phyloP scores from a whole-genome alignment of 2,888 invertebrate species.

The Bruchidius siliquastri region DNA sequence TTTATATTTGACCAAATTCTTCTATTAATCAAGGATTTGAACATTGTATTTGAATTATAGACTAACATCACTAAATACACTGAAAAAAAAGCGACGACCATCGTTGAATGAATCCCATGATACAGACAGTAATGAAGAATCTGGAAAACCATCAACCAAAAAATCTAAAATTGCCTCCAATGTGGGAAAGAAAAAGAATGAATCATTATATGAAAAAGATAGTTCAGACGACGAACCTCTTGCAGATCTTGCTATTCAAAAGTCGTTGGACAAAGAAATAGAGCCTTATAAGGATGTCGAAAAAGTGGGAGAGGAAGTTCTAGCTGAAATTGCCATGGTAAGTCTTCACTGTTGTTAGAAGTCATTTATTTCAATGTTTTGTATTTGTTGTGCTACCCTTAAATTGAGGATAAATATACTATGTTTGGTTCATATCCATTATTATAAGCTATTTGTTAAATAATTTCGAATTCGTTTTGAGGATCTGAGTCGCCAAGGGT shows the following conservation, averaged over 20 bases:
- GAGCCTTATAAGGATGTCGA: conserved; percentile 16
- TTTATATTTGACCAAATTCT: no score
- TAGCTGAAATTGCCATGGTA: conserved; percentile 9
- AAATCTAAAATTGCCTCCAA: conserved; percentile 14
- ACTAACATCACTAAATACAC: neutral
- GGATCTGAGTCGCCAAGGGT: no score
- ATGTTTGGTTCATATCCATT: no score
- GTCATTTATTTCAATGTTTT: neutral
- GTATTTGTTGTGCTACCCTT: no score
- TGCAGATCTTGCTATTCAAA: neutral
- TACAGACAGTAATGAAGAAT: conserved; percentile 8
- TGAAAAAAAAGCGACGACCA: neutral
- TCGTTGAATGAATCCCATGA: neutral
- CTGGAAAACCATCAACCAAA: conserved; percentile 18
- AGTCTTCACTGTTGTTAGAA: neutral
- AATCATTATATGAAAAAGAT: conserved; percentile 4
- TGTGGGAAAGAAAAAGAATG: conserved; percentile 3
- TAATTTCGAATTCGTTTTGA: no score
- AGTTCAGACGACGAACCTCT: conserved; percentile 9
- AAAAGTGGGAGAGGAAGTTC: conserved; percentile 14
- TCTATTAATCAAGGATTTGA: no score
- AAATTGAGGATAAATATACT: no score
- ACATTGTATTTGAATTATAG: neutral
- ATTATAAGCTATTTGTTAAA: no score
- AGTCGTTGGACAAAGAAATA: neutral